These are phyloP conservation scores for Corvus moneduloides DNA, from an alignment of 2,113 vertebrate genomes.

Conservation along the genomic window DNA sequence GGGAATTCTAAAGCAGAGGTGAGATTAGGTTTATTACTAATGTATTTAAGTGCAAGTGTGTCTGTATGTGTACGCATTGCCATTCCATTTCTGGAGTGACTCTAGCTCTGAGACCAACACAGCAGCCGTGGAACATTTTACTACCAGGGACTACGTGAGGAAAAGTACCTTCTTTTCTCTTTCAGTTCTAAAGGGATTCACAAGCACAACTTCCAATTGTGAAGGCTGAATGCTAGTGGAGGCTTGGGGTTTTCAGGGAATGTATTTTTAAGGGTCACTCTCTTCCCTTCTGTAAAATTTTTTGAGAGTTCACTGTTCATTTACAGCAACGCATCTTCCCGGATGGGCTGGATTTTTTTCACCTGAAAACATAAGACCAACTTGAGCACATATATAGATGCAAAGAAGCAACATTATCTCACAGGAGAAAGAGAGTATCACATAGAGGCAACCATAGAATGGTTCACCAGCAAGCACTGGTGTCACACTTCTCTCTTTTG, in stretches of 20 bases:
- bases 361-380: background rate
- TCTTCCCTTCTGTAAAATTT: background rate
- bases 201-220: background rate
- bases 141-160: background rate
- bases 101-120: background rate
- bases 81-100: background rate
- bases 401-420: background rate
- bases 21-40: background rate
- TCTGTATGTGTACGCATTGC: too few relatives aligned
- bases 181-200: background rate
- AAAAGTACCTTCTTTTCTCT: background rate
- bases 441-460: background rate
- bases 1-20: background rate
- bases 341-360: background rate
- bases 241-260: background rate
- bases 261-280: background rate
- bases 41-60: accelerated
- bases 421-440: background rate
- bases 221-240: background rate
- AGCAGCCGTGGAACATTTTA: background rate
- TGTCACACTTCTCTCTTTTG: background rate
- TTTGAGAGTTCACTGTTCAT: background rate
- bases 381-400: background rate
- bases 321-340: background rate
- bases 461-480: background rate